Evolutionary conservation across 2,797 vertebrate genomes (phyloP).

Genomic region (Furcifer pardalis): DNA sequence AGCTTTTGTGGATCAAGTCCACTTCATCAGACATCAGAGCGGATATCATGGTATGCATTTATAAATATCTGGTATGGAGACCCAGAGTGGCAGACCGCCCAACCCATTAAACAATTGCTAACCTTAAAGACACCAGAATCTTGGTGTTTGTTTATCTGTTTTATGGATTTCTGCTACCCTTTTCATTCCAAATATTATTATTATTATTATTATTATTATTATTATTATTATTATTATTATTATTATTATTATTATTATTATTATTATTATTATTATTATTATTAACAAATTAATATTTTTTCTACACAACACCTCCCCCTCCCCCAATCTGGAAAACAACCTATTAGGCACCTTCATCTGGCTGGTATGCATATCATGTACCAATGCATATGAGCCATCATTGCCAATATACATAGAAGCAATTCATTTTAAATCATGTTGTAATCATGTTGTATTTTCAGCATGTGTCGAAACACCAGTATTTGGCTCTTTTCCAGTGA

Average conservation of each 20-base stretch:
- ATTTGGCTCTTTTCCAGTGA: background rate
- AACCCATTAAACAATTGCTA: no score
- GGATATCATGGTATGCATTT: no score
- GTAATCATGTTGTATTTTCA: background rate
- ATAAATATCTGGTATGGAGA: no score
- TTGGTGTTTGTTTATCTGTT: background rate
- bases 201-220: no score
- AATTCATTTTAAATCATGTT: background rate
- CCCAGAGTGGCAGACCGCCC: no score
- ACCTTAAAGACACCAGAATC: background rate
- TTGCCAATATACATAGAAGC: slow-evolving; percentile 1
- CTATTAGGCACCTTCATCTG: background rate
- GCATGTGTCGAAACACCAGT: background rate
- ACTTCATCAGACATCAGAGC: no score
- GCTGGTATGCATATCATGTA: background rate
- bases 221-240: no score
- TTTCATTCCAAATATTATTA: no score
- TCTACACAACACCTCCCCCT: no score
- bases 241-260: no score
- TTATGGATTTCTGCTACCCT: background rate
- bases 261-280: no score
- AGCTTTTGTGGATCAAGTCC: no score
- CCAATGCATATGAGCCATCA: background rate
- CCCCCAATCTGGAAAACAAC: background rate
- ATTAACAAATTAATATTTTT: background rate